Conservation (phyloP, 2,888 invertebrate genomes). For the Cerastis leucographa region DNA sequence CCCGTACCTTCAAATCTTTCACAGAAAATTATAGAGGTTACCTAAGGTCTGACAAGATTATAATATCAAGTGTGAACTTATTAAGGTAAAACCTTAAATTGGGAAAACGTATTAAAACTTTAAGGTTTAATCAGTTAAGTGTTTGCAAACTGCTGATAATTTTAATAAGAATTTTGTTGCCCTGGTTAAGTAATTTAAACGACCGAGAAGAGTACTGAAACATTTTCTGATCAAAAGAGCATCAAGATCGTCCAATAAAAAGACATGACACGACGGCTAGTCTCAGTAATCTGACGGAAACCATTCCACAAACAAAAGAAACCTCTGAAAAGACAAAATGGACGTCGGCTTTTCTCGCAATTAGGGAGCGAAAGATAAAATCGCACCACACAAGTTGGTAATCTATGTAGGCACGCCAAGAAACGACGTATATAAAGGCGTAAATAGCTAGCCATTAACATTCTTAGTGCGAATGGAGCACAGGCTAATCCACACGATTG, state of each 20-base stretch:
- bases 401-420: slow-evolving; percentile 62
- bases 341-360: slow-evolving; percentile 43
- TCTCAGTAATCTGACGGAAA: slow-evolving; percentile 17
- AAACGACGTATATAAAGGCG: slow-evolving; percentile 50
- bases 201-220: neutral
- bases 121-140: slow-evolving; percentile 23
- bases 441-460: slow-evolving; percentile 76
- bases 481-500: slow-evolving; percentile 77
- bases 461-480: slow-evolving; percentile 67
- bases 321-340: slow-evolving; percentile 31
- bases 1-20: slow-evolving; percentile 20
- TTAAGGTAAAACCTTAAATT: slow-evolving; percentile 28
- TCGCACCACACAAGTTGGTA: slow-evolving; percentile 55
- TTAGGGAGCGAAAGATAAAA: slow-evolving; percentile 57
- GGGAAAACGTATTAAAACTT: slow-evolving; percentile 21
- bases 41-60: slow-evolving; percentile 1
- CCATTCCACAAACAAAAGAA: slow-evolving; percentile 26
- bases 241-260: neutral
- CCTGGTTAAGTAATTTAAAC: neutral
- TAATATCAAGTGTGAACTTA: slow-evolving; percentile 29
- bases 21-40: slow-evolving; percentile 27
- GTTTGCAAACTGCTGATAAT: neutral
- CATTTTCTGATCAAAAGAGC: slow-evolving; percentile 8
- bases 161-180: neutral
- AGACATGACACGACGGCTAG: neutral